Conservation (phyloP, 2,888 invertebrate species). For the Pandemis heparana region DNA sequence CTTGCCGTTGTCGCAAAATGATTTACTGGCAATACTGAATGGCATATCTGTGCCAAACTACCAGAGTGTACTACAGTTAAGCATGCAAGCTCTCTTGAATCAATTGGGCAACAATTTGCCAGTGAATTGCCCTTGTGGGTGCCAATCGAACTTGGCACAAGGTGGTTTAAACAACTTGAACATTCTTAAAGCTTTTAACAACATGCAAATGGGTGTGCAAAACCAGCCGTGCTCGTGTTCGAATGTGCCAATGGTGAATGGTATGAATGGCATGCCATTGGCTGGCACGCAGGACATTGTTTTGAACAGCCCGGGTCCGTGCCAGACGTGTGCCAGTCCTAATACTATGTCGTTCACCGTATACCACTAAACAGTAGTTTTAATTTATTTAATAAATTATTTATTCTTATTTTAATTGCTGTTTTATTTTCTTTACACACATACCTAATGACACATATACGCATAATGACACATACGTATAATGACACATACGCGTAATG, state of each 20-base stretch:
- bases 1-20: conserved; percentile 27
- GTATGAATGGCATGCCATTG: conserved; percentile 16
- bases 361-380: conserved; percentile 15
- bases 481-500: no score
- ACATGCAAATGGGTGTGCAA: conserved; percentile 37
- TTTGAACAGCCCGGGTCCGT: conserved; percentile 10
- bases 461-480: no score
- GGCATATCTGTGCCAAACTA: conserved; percentile 18
- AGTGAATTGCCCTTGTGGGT: conserved; percentile 42
- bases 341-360: conserved; percentile 25
- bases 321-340: conserved; percentile 28
- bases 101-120: conserved; percentile 21
- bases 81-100: conserved; percentile 24
- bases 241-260: conserved; percentile 42
- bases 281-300: conserved; percentile 23
- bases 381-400: conserved; percentile 33
- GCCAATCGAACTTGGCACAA: conserved; percentile 22
- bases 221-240: conserved; percentile 32
- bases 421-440: no score
- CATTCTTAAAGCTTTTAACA: conserved; percentile 28
- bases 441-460: no score
- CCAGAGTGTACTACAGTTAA: conserved; percentile 25
- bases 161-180: conserved; percentile 21
- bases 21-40: conserved; percentile 20
- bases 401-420: neutral